Evolutionary conservation across 1,140 invertebrate genomes (phyloP).

Genomic region (Xylocopa sonorina): DNA sequence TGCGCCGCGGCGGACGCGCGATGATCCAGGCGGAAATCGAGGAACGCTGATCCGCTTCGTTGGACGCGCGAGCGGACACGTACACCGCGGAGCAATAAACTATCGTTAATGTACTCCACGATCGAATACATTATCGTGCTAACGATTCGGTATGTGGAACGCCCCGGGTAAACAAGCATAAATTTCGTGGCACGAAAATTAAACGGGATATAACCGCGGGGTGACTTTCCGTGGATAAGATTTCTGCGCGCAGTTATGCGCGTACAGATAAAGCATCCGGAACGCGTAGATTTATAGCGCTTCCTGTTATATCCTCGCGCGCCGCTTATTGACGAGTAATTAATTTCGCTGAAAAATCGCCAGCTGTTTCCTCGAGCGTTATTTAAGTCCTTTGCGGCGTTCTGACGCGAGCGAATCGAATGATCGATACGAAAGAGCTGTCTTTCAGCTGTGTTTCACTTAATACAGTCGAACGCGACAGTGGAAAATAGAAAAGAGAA

Average conservation of each 20-base stretch:
- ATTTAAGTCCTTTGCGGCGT: too few relatives aligned
- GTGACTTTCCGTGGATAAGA: background rate
- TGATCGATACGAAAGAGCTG: too few relatives aligned
- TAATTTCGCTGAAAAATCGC: too few relatives aligned
- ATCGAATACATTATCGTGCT: constrained; percentile 69
- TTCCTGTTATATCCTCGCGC: too few relatives aligned
- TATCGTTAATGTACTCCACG: constrained; percentile 68
- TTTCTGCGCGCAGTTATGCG: background rate
- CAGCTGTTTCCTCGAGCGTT: too few relatives aligned
- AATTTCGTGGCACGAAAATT: constrained; percentile 47
- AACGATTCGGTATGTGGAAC: constrained; percentile 65
- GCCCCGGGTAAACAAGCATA: constrained; percentile 51
- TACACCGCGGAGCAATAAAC: constrained; percentile 60
- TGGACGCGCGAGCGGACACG: constrained; percentile 36
- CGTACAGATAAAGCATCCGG: background rate
- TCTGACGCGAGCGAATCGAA: too few relatives aligned
- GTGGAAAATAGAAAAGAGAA: too few relatives aligned
- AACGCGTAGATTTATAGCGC: background rate
- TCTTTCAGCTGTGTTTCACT: too few relatives aligned
- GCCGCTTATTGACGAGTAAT: too few relatives aligned
- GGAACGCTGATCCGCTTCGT: constrained; percentile 62
- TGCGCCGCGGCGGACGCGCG: constrained; percentile 42
- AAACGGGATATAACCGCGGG: background rate
- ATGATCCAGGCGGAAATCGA: constrained; percentile 53
- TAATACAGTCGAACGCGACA: too few relatives aligned